These are phyloP conservation scores for Arnoldichthys spilopterus DNA, from an alignment of 2,797 vertebrate genomes.

Conservation along the genomic window DNA sequence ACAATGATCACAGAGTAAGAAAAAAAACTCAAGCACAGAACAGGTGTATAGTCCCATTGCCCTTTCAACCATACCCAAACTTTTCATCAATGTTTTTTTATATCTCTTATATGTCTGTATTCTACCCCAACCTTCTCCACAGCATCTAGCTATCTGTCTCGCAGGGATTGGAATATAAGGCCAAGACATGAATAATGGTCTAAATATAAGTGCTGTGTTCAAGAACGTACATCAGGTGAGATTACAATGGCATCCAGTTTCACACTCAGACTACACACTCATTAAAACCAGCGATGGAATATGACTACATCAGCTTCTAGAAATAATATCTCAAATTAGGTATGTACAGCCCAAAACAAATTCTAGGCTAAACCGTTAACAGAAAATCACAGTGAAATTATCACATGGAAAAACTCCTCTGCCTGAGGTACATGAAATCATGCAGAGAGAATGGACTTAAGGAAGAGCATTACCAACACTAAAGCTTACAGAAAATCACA, in stretches of 20 bases:
- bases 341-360: neutral
- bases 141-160: neutral
- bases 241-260: neutral
- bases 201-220: neutral
- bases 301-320: neutral
- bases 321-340: neutral
- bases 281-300: neutral
- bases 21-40: slow-evolving; percentile 6
- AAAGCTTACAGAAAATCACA: neutral
- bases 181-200: neutral
- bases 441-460: neutral
- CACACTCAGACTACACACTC: neutral
- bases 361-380: neutral
- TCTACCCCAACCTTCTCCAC: neutral
- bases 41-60: slow-evolving; percentile 1
- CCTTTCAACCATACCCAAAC: neutral
- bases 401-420: neutral
- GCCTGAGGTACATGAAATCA: neutral
- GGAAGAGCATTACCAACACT: neutral
- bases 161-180: neutral
- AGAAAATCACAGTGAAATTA: neutral
- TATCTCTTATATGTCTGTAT: neutral
- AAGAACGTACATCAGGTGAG: neutral
- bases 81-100: neutral
- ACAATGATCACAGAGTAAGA: slow-evolving; percentile 17